Evolutionary conservation across 2,113 vertebrate genomes (phyloP).

Genomic region (Odocoileus hemionus): DNA sequence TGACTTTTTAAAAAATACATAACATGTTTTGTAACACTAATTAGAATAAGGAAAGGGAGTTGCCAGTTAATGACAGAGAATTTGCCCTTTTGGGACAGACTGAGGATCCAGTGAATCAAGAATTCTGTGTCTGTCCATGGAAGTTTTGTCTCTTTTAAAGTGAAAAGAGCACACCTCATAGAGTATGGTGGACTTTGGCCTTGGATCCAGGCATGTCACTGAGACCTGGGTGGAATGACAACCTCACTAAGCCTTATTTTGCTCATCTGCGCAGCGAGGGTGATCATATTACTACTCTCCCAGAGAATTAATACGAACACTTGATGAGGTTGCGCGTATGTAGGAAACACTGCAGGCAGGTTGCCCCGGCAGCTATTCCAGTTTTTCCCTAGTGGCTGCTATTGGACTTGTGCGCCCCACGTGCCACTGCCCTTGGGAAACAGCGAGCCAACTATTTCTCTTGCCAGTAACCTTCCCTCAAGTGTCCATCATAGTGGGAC

Average conservation of each 20-base stretch:
- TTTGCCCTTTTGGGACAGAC: neutral
- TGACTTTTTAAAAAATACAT: neutral
- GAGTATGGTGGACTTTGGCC: neutral
- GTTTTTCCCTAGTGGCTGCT: neutral
- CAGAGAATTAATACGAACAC: neutral
- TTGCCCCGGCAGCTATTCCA: neutral
- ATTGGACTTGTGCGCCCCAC: neutral
- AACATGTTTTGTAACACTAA: neutral
- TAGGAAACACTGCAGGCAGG: neutral
- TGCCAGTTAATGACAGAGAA: neutral
- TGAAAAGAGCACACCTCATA: neutral
- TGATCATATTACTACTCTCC: too few species aligned
- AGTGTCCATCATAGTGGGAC: neutral
- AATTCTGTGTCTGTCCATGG: neutral
- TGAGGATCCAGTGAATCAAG: neutral
- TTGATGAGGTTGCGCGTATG: neutral
- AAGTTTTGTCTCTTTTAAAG: neutral
- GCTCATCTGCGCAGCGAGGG: neutral
- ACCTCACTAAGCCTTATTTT: neutral
- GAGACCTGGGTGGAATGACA: neutral
- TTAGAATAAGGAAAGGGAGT: neutral
- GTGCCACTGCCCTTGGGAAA: neutral
- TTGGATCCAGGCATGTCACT: neutral
- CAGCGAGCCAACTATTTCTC: neutral
- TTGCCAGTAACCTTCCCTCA: neutral